Conservation (phyloP, 2,797 vertebrate species). For the Fundulus diaphanus region DNA sequence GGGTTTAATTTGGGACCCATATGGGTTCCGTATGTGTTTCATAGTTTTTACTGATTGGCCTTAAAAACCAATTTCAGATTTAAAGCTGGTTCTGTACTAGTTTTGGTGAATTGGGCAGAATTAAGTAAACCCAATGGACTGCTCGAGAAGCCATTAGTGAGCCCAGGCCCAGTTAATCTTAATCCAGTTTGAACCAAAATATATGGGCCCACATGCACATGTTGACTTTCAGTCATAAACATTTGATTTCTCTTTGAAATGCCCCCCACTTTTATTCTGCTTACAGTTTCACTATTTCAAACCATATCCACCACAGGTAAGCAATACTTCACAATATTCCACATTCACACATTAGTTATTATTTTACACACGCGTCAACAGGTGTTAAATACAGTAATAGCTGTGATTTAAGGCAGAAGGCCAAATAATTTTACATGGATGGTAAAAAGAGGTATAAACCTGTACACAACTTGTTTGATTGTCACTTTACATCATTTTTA, state of each 20-base stretch:
- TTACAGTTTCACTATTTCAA: background rate
- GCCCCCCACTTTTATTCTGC: background rate
- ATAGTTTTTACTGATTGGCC: background rate
- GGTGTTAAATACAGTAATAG: constrained; percentile 51
- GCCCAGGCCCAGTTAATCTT: too few species aligned
- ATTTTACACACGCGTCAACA: constrained; percentile 21
- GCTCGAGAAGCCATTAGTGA: too few species aligned
- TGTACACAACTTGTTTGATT: constrained; percentile 59
- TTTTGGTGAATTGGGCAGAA: background rate
- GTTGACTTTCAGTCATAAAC: background rate
- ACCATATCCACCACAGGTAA: constrained; percentile 16
- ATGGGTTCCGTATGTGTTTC: background rate
- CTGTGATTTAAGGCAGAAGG: constrained; percentile 47
- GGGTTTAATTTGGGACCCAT: background rate
- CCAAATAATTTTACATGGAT: constrained; percentile 19
- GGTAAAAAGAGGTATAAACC: background rate
- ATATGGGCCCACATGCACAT: too few species aligned
- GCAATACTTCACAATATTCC: constrained; percentile 21
- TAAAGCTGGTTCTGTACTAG: background rate
- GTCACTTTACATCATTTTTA: constrained; percentile 54
- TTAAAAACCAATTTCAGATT: background rate
- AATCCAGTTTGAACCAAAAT: too few species aligned
- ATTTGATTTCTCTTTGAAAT: constrained; percentile 3
- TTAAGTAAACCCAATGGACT: background rate
- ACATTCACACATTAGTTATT: constrained; percentile 20